Evolutionary conservation across 2,888 invertebrate species (phyloP).

Genomic region (Boloria euphrosyne): DNA sequence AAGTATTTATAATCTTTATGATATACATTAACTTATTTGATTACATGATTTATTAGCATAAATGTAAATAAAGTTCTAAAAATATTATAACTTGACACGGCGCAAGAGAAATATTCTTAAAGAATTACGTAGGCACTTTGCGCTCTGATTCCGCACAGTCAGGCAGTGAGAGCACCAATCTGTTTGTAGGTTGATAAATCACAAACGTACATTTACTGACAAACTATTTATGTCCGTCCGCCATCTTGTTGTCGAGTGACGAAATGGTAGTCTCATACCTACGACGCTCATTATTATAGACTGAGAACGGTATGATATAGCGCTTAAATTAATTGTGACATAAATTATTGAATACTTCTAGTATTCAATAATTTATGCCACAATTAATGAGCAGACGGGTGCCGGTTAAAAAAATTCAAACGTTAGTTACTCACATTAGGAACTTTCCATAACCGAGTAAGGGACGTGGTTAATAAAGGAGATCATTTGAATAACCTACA

Average conservation of each 20-base stretch:
- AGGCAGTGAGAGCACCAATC: conserved; percentile 50
- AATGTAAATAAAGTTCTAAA: neutral
- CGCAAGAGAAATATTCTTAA: conserved; percentile 28
- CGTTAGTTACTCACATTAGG: conserved; percentile 25
- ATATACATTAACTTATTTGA: conserved; percentile 9
- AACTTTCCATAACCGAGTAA: conserved; percentile 12
- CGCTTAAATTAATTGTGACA: conserved; percentile 14
- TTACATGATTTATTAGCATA: conserved; percentile 10
- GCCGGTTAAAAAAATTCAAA: conserved; percentile 23
- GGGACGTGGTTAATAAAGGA: conserved; percentile 48
- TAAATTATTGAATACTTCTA: too few species aligned
- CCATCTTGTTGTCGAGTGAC: conserved; percentile 75
- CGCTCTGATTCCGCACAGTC: conserved; percentile 45
- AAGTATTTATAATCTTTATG: neutral
- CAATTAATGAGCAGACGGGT: conserved; percentile 3
- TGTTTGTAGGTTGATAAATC: conserved; percentile 64
- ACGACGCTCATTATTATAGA: conserved; percentile 42
- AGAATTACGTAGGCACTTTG: conserved; percentile 39
- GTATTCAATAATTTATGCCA: conserved; percentile 6
- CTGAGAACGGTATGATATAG: conserved; percentile 37
- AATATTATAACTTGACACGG: neutral
- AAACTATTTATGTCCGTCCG: conserved; percentile 69
- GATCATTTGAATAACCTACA: conserved; percentile 70
- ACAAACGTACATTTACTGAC: conserved; percentile 61
- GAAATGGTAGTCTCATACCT: conserved; percentile 55